Percentiles rank a stretch among this genome's conserved stretches.
Evolutionary conservation across 2,888 invertebrate species (phyloP).

Genomic region (Apotomis turbidana): DNA sequence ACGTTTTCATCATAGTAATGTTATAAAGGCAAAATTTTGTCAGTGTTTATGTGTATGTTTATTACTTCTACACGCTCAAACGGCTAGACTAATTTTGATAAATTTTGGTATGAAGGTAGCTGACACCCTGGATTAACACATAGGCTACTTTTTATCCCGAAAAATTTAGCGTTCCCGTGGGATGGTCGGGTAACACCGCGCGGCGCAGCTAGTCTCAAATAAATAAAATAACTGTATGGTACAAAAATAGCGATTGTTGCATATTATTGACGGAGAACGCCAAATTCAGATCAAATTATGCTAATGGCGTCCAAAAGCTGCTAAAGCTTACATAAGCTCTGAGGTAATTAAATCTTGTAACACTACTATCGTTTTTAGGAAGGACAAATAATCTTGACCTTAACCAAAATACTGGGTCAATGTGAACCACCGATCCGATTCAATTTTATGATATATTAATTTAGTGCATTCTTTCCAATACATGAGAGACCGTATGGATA

Average conservation of each 20-base stretch:
- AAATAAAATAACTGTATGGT: too few relatives aligned
- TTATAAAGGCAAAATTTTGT: too few relatives aligned
- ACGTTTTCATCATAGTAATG: too few relatives aligned
- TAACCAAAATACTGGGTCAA: slow-evolving; percentile 40
- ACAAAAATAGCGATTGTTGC: not conserved
- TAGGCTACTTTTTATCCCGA: too few relatives aligned
- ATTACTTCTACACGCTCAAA: too few relatives aligned
- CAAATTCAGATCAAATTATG: not conserved
- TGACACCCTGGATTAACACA: too few relatives aligned
- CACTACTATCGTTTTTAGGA: slow-evolving; percentile 40
- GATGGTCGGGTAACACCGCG: too few relatives aligned
- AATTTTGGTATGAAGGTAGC: too few relatives aligned
- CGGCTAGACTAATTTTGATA: too few relatives aligned
- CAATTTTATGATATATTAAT: slow-evolving; percentile 27
- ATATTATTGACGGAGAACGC: not conserved
- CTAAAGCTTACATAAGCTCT: slow-evolving; percentile 31
- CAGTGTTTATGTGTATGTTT: too few relatives aligned
- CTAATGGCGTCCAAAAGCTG: slow-evolving; percentile 6
- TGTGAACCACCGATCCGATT: slow-evolving; percentile 21
- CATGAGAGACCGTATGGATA: not conserved
- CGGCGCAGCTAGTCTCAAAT: too few relatives aligned
- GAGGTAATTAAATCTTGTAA: slow-evolving; percentile 29
- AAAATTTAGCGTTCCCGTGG: too few relatives aligned
- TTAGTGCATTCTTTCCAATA: slow-evolving; percentile 22
- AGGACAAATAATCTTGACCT: slow-evolving; percentile 40